A percentile compares a stretch with the other conserved stretches of the same genome.
phyloP scores from a whole-genome alignment of 2,888 invertebrate species.

The Sarcophaga rosellei region DNA sequence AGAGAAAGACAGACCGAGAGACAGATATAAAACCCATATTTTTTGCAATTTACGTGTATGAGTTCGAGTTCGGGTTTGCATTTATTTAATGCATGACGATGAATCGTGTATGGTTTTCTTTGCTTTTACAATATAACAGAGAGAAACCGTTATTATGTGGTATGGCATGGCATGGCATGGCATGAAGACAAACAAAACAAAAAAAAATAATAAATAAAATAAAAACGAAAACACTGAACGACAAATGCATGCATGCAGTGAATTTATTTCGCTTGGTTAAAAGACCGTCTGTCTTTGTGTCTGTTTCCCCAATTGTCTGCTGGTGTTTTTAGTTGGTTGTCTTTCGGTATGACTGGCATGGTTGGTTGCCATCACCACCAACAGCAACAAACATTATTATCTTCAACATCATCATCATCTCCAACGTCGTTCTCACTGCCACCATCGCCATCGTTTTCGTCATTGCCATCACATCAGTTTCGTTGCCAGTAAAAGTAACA shows the following conservation, averaged over 20 bases:
- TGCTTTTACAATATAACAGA: constrained; percentile 8
- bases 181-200: too few relatives aligned
- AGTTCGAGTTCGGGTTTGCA: not conserved
- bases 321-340: constrained; percentile 29
- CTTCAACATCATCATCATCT: constrained; percentile 30
- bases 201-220: not conserved
- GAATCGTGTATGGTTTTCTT: constrained; percentile 44
- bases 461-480: constrained; percentile 1
- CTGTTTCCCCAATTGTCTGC: not conserved
- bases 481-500: constrained; percentile 13
- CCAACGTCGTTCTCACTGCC: constrained; percentile 13
- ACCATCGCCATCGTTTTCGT: not conserved
- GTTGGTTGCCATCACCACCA: constrained; percentile 49
- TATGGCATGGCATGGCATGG: constrained; percentile 23
- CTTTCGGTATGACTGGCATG: constrained; percentile 48
- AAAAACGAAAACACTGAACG: not conserved
- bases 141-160: constrained; percentile 62
- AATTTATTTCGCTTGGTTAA: constrained; percentile 39
- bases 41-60: too few relatives aligned
- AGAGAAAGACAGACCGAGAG: not conserved
- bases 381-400: constrained; percentile 23
- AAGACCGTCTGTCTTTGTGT: constrained; percentile 7
- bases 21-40: not conserved
- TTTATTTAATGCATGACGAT: constrained; percentile 40
- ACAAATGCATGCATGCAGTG: constrained; percentile 40